phyloP scores from a whole-genome alignment of 2,888 invertebrate genomes.

The Microctonus aethiopoides region DNA sequence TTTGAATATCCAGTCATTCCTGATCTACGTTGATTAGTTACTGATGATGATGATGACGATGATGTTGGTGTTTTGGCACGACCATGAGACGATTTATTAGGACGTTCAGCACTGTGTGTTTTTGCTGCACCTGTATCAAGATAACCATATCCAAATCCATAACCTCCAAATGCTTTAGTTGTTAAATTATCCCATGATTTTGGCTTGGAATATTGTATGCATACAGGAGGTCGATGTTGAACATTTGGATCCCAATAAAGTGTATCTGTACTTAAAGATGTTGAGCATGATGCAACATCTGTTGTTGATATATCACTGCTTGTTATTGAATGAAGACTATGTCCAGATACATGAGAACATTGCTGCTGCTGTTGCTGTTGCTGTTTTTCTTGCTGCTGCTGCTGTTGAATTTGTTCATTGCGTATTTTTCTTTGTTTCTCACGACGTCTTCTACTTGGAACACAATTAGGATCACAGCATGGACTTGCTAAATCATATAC shows the following conservation, averaged over 20 bases:
- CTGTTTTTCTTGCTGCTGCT: conserved; percentile 50
- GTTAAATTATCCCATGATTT: conserved; percentile 92
- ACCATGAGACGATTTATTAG: conserved; percentile 68
- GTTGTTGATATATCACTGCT: conserved; percentile 79
- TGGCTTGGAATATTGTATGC: conserved; percentile 74
- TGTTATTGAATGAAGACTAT: conserved; percentile 84
- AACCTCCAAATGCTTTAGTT: conserved; percentile 86
- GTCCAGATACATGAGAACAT: conserved; percentile 61
- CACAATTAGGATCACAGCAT: conserved; percentile 88
- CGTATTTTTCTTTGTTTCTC: conserved; percentile 70
- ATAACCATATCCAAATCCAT: conserved; percentile 88
- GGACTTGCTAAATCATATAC: conserved; percentile 89
- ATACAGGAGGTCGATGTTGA: conserved; percentile 66
- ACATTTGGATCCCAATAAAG: conserved; percentile 81
- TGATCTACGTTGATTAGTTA: conserved; percentile 68
- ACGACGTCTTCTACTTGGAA: conserved; percentile 73
- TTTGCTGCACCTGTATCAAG: conserved; percentile 73
- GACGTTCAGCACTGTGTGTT: conserved; percentile 65
- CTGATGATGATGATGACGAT: conserved; percentile 38
- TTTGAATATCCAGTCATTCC: conserved; percentile 65
- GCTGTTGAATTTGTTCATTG: conserved; percentile 60
- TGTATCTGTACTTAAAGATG: conserved; percentile 87
- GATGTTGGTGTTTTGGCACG: conserved; percentile 71
- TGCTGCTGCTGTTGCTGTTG: conserved; percentile 47
- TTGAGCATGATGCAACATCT: conserved; percentile 81